Percentiles rank a stretch among this genome's conserved stretches.
Evolutionary conservation across 2,888 invertebrate species (phyloP).

Genomic region (Pseudanteris insignis): DNA sequence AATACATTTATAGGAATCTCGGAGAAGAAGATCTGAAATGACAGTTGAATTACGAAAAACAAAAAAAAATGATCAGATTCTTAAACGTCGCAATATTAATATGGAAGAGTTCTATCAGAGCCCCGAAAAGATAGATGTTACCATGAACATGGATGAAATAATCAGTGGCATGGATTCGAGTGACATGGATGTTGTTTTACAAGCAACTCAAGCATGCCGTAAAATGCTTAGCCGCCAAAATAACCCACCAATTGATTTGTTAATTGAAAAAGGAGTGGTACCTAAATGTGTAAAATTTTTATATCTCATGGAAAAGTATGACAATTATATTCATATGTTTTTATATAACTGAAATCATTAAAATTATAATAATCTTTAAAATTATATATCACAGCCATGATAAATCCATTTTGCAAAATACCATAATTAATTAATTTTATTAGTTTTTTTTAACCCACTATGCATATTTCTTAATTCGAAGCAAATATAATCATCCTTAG

Average conservation of each 20-base stretch:
- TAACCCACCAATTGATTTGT: slow-evolving; percentile 88
- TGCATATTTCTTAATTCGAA: no score
- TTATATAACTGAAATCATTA: no score
- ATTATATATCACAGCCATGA: no score
- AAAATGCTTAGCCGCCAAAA: slow-evolving; percentile 88
- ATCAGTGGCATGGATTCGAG: slow-evolving; percentile 75
- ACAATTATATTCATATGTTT: slow-evolving; percentile 6
- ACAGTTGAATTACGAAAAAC: slow-evolving; percentile 92
- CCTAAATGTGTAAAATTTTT: slow-evolving; percentile 84
- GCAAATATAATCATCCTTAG: no score
- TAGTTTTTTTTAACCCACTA: no score
- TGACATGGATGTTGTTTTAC: slow-evolving; percentile 73
- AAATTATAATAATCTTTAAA: no score
- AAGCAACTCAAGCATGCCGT: slow-evolving; percentile 83
- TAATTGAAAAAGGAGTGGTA: slow-evolving; percentile 86
- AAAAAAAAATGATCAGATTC: slow-evolving; percentile 91
- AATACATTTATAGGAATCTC: slow-evolving; percentile 76
- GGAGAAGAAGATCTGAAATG: slow-evolving; percentile 87
- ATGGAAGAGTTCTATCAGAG: slow-evolving; percentile 65
- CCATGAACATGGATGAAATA: slow-evolving; percentile 77
- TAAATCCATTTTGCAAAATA: no score
- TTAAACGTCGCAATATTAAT: slow-evolving; percentile 87
- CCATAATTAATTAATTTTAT: no score
- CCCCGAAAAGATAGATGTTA: slow-evolving; percentile 64
- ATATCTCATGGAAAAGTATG: slow-evolving; percentile 76